A percentile compares a stretch with the other conserved stretches of the same genome.
Conservation (phyloP, 2,797 vertebrate genomes). For the Poeciliopsis presidionis region DNA sequence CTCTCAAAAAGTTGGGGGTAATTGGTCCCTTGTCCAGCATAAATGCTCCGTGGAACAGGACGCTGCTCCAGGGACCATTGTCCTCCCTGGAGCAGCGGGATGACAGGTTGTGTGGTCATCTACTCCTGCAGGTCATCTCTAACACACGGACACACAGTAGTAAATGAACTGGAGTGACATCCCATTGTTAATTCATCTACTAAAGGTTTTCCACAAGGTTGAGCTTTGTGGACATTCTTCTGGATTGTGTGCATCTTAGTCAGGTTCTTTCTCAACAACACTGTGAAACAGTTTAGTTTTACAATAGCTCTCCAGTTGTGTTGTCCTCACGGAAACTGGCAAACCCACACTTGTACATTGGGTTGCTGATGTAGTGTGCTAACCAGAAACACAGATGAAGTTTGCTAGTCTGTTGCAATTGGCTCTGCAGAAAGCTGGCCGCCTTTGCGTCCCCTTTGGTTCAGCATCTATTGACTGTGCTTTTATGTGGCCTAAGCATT, state of each 20-base stretch:
- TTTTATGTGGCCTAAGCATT: neutral
- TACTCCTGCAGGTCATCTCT: neutral
- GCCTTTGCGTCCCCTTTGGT: neutral
- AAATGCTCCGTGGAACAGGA: neutral
- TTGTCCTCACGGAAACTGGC: neutral
- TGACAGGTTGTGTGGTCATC: neutral
- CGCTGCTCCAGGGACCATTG: too few relatives aligned
- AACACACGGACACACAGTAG: neutral
- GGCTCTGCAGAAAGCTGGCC: neutral
- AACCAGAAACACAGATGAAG: neutral
- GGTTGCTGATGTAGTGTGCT: neutral
- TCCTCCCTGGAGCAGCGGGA: too few relatives aligned
- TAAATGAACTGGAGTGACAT: neutral
- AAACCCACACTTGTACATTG: neutral
- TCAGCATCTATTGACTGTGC: neutral
- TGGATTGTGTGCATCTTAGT: neutral
- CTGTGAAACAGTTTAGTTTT: neutral
- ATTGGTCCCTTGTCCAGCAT: neutral
- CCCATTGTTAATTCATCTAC: neutral
- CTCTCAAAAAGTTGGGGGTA: neutral
- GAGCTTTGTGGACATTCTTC: neutral
- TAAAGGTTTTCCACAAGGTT: neutral
- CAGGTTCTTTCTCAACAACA: neutral
- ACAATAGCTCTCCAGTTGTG: neutral
- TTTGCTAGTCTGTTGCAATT: neutral